Evolutionary conservation across 1,140 invertebrate genomes (phyloP).

Genomic region (Cotesia typhae): DNA sequence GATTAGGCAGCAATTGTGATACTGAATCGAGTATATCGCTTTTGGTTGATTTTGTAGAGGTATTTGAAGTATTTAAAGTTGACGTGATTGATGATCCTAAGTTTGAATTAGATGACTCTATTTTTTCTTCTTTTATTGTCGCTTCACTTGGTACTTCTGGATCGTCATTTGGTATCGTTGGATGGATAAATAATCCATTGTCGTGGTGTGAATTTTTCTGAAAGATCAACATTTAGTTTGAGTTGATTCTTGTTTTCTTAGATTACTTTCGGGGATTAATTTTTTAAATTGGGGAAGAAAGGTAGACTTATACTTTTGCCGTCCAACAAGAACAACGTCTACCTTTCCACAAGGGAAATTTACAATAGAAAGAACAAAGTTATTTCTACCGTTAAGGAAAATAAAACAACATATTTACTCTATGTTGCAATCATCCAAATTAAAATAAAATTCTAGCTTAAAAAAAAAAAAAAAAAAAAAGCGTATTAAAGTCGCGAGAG

Average conservation of each 20-base stretch:
- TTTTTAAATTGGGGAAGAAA: too few species aligned
- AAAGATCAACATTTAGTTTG: constrained; percentile 35
- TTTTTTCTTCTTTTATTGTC: constrained; percentile 31
- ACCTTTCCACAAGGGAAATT: too few species aligned
- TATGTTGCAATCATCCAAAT: background rate
- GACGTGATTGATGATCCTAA: background rate
- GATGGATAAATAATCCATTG: constrained; percentile 52
- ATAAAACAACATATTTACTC: background rate
- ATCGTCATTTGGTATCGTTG: constrained; percentile 33
- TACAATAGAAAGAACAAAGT: too few species aligned
- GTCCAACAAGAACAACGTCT: background rate
- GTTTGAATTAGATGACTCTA: constrained; percentile 17
- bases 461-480: background rate
- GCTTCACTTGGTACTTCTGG: constrained; percentile 23
- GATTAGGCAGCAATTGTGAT: background rate
- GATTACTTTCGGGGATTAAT: too few species aligned
- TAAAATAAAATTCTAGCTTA: background rate
- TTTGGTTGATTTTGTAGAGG: background rate
- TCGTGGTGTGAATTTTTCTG: constrained; percentile 59
- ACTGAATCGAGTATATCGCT: constrained; percentile 17
- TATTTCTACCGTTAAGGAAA: background rate
- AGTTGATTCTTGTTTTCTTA: too few species aligned
- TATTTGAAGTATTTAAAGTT: background rate
- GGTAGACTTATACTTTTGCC: background rate
- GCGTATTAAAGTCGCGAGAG: constrained; percentile 13